A percentile compares a stretch with the other conserved stretches of the same genome.
These are phyloP conservation scores for Noctua janthe DNA, from an alignment of 2,888 invertebrate species.

Conservation along the genomic window DNA sequence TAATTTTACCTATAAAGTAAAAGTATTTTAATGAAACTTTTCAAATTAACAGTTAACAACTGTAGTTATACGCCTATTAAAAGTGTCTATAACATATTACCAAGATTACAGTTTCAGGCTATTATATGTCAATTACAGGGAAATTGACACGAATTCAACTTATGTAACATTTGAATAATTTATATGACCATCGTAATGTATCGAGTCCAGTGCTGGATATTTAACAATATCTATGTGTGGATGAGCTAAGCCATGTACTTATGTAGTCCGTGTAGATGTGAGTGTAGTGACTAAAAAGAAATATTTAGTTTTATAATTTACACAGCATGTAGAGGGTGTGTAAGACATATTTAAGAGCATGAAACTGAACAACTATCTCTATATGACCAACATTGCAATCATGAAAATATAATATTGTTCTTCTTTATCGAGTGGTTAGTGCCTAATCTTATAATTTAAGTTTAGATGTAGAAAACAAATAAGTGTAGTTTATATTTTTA, in stretches of 20 bases:
- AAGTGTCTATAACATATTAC: slow-evolving; percentile 6
- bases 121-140: slow-evolving; percentile 48
- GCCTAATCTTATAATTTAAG: too few relatives aligned
- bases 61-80: slow-evolving; percentile 28
- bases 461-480: too few relatives aligned
- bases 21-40: slow-evolving; percentile 7
- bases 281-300: not conserved
- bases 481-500: too few relatives aligned
- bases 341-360: not conserved
- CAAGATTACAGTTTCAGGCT: slow-evolving; percentile 20
- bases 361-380: too few relatives aligned
- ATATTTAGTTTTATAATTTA: not conserved
- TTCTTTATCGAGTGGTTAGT: too few relatives aligned
- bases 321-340: not conserved
- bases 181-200: slow-evolving; percentile 18
- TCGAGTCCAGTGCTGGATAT: not conserved
- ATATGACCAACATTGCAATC: too few relatives aligned
- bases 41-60: slow-evolving; percentile 8
- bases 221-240: not conserved
- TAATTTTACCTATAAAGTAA: not conserved
- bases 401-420: too few relatives aligned
- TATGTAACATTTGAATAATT: slow-evolving; percentile 48
- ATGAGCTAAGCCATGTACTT: not conserved
- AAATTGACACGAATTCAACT: slow-evolving; percentile 26
- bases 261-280: not conserved